Evolutionary conservation across 2,113 vertebrate species (phyloP).

Genomic region (Ptilorrhoa leucosticta): DNA sequence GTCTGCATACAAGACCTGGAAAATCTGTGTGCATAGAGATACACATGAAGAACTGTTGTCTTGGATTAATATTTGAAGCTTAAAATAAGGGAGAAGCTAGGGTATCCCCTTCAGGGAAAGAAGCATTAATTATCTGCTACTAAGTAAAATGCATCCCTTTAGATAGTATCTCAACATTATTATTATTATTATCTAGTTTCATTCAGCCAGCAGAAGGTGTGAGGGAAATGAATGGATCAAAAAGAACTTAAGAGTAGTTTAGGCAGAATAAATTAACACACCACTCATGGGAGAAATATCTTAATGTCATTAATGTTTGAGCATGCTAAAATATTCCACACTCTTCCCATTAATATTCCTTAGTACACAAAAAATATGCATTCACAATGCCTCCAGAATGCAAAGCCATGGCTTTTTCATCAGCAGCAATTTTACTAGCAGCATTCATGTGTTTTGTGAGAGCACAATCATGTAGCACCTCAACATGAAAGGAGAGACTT

Average conservation of each 20-base stretch:
- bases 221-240: not conserved
- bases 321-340: not conserved
- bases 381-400: not conserved
- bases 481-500: not conserved
- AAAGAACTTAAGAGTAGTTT: not conserved
- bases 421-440: not conserved
- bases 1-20: not conserved
- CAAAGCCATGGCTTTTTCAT: not conserved
- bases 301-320: not conserved
- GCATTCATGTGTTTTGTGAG: not conserved
- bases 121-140: not conserved
- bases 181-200: not conserved
- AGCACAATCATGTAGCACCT: not conserved
- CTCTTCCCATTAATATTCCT: not conserved
- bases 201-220: not conserved
- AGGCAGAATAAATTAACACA: not conserved
- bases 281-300: not conserved
- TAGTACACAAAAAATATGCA: not conserved
- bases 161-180: not conserved
- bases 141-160: not conserved
- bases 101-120: not conserved
- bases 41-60: not conserved
- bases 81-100: not conserved
- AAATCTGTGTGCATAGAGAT: not conserved
- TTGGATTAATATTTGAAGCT: not conserved